phyloP scores from a whole-genome alignment of 2,113 vertebrate genomes.

The Thamnaconus septentrionalis region DNA sequence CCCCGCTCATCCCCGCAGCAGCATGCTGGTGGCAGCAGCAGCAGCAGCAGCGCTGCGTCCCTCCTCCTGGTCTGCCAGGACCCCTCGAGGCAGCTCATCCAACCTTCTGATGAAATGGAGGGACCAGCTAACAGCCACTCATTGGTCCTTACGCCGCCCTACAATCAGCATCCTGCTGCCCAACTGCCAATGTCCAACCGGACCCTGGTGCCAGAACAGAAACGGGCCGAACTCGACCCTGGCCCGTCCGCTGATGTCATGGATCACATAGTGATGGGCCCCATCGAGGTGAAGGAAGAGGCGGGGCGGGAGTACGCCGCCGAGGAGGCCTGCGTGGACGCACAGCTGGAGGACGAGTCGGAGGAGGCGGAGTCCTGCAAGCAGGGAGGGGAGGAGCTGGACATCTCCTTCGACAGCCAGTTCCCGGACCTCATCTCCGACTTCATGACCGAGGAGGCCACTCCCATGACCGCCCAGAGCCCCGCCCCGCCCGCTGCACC shows the following conservation, averaged over 20 bases:
- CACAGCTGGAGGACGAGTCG: slow-evolving; percentile 41
- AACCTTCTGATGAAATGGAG: slow-evolving; percentile 27
- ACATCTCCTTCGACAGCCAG: slow-evolving; percentile 83
- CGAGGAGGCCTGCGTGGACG: slow-evolving; percentile 74
- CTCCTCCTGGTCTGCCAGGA: slow-evolving; percentile 44
- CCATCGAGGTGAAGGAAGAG: slow-evolving; percentile 68
- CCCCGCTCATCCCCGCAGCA: slow-evolving; percentile 28
- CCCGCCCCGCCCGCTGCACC: slow-evolving; percentile 19
- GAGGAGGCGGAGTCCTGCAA: slow-evolving; percentile 39
- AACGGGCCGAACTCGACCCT: neutral
- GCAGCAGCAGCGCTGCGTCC: slow-evolving; percentile 22
- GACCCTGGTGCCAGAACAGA: slow-evolving; percentile 7
- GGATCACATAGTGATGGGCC: neutral
- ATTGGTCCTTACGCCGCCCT: neutral
- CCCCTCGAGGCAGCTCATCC: neutral
- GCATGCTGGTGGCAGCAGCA: slow-evolving; percentile 41
- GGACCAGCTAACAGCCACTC: slow-evolving; percentile 18
- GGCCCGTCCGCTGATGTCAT: neutral
- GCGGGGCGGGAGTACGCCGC: slow-evolving; percentile 24
- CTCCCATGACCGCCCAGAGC: slow-evolving; percentile 45
- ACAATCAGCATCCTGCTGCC: neutral
- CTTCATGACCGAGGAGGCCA: slow-evolving; percentile 78
- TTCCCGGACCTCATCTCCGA: slow-evolving; percentile 90
- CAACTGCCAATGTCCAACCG: slow-evolving; percentile 29
- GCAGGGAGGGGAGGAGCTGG: slow-evolving; percentile 66